These are phyloP conservation scores for Heteromyza rotundicornis DNA, from an alignment of 2,888 invertebrate species.

Conservation along the genomic window DNA sequence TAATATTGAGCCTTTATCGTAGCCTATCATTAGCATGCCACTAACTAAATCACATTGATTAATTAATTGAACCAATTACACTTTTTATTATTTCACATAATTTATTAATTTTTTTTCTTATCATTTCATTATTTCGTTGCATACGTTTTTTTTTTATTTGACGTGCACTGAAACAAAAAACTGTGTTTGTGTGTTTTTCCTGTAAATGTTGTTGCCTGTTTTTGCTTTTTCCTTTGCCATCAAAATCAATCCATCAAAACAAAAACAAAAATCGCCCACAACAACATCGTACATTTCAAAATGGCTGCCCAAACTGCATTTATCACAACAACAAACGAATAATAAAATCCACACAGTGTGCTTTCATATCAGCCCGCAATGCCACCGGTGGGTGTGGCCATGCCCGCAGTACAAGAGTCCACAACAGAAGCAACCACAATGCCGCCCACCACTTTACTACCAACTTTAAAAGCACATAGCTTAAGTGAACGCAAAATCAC, in stretches of 20 bases:
- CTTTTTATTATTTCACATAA: background rate
- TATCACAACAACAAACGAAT: constrained; percentile 11
- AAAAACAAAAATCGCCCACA: constrained; percentile 15
- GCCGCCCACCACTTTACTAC: constrained; percentile 41
- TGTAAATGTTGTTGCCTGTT: constrained; percentile 30
- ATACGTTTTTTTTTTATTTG: constrained; percentile 24
- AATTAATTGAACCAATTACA: background rate
- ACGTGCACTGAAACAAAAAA: constrained; percentile 18
- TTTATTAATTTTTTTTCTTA: constrained; percentile 13
- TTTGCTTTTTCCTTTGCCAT: constrained; percentile 36
- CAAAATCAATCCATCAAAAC: too few species aligned
- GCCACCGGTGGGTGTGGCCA: constrained; percentile 45
- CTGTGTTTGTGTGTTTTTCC: constrained; percentile 33
- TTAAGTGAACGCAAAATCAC: constrained; percentile 20
- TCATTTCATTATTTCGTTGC: constrained; percentile 22
- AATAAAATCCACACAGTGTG: constrained; percentile 44
- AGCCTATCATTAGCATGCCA: too few species aligned
- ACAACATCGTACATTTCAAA: too few species aligned
- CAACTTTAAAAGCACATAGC: constrained; percentile 32
- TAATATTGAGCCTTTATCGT: too few species aligned
- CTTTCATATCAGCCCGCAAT: constrained; percentile 57
- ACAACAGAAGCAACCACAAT: constrained; percentile 24
- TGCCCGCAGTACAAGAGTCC: constrained; percentile 37
- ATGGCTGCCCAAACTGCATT: constrained; percentile 10
- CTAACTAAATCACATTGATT: constrained; percentile 2